phyloP scores from a whole-genome alignment of 2,797 vertebrate genomes.

The Gambelia wislizenii region DNA sequence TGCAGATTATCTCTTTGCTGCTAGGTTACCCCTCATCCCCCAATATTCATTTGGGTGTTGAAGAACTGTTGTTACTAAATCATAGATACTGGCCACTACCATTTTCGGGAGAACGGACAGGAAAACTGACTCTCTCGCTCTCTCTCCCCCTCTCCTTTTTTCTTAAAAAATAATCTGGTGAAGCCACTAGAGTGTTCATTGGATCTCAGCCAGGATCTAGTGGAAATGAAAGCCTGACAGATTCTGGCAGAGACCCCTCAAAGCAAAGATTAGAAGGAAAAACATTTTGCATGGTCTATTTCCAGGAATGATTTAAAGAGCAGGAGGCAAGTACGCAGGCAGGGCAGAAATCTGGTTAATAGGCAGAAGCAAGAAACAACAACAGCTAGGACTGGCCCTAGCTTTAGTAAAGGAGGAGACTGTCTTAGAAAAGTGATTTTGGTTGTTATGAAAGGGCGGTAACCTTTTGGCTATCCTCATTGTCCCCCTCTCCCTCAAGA shows the following conservation, averaged over 20 bases:
- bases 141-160: not conserved
- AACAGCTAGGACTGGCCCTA: not conserved
- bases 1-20: not conserved
- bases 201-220: not conserved
- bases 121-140: not conserved
- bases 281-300: not conserved
- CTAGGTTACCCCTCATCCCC: not conserved
- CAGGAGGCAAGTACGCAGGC: not conserved
- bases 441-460: not conserved
- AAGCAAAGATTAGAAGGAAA: not conserved
- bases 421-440: not conserved
- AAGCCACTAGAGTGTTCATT: not conserved
- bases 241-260: not conserved
- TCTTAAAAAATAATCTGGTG: not conserved
- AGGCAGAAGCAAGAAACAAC: not conserved
- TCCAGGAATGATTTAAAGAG: not conserved
- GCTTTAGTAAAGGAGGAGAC: not conserved
- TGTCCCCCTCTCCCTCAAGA: too few relatives aligned
- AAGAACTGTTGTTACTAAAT: not conserved
- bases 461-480: not conserved
- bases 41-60: not conserved
- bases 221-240: not conserved
- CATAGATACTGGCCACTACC: not conserved
- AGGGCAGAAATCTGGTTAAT: not conserved
- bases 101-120: not conserved